A percentile compares a stretch with the other conserved stretches of the same genome.
Conservation (phyloP, 2,888 invertebrate species). For the Leucozona laternaria region DNA sequence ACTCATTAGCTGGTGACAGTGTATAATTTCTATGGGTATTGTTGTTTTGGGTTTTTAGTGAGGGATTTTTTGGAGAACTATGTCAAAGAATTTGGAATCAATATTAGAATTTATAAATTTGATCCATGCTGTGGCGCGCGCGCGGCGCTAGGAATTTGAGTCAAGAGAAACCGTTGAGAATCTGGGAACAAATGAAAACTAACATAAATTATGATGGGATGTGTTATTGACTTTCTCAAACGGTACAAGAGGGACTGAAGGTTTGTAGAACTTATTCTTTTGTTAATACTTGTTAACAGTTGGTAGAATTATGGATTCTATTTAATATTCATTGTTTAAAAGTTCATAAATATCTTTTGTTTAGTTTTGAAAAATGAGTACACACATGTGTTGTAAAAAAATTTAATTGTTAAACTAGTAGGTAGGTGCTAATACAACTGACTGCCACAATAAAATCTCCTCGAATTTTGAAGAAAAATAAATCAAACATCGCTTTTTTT, state of each 20-base stretch:
- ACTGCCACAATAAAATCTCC: too few relatives aligned
- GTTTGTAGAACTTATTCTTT: not conserved
- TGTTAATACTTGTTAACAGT: not conserved
- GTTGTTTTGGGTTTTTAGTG: slow-evolving; percentile 1
- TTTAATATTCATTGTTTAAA: not conserved
- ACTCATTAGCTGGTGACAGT: slow-evolving; percentile 36
- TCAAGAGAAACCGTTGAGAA: slow-evolving; percentile 14
- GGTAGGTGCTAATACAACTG: too few relatives aligned
- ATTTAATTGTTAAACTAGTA: too few relatives aligned
- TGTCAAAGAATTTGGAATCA: slow-evolving; percentile 44
- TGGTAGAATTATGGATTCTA: not conserved
- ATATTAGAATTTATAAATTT: slow-evolving; percentile 24
- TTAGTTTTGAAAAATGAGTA: too few relatives aligned
- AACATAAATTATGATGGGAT: not conserved
- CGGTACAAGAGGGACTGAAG: not conserved
- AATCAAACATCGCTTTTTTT: too few relatives aligned
- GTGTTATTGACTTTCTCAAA: slow-evolving; percentile 18
- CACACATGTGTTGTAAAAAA: too few relatives aligned
- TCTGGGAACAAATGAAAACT: not conserved
- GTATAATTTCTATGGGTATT: slow-evolving; percentile 33
- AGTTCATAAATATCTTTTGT: too few relatives aligned
- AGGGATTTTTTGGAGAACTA: slow-evolving; percentile 35
- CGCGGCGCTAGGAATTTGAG: not conserved
- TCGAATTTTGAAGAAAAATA: too few relatives aligned
- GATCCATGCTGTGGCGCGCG: too few relatives aligned